Evolutionary conservation across 2,113 vertebrate genomes (phyloP), one percentile per base, ranked within the genome.

Genomic region (Myiopsitta monachus): DNA sequence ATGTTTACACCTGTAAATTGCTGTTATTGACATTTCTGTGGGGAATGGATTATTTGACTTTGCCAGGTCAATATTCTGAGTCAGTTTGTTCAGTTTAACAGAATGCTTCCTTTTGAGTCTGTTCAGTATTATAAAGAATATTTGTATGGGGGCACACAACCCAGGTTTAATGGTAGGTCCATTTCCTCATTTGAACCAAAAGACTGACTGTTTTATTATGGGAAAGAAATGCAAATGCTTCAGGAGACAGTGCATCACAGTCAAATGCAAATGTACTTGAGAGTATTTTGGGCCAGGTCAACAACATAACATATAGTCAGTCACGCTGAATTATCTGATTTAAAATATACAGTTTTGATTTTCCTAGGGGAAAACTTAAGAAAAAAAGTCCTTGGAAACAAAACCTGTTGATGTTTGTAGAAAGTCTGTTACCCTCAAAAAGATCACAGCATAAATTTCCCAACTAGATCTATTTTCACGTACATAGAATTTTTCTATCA

Each of bases 231-330:
- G 72, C 46, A 93, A 93, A 70, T 2, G 30, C 7, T 49, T 90
- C 33, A 46, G n/a, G 64, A 78, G 26, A 77, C 36, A 67, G 55
- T 83, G 59, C 64, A 74, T 88, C 46, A 54, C 47, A 55, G 46
- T 47, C 57, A 59, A 59, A 92, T 90, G 78, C 76, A 93, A 95
- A 92, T 77, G 24, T 5, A 46, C 11, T 88, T 49, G 23, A 44
- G 64, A 94, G 14, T 91, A 94, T 94, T 94, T 96, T 88, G 64
- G 55, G 85, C 30, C 46, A 36, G 33, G 43, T 88, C 72, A 96
- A 66, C 61, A 80, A 59, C 16, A 38, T 36, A 90, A 68, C 16
- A 43, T 83, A 41, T 3, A 62, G 67, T 73, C 81, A 83, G 43
- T 83, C 72, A 74, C 43, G 51, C 11, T 87, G 80, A 82, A 66